Percentiles rank a stretch among this genome's conserved stretches.
Conservation (phyloP, 2,888 invertebrate species). For the Zaprionus lineosus region DNA sequence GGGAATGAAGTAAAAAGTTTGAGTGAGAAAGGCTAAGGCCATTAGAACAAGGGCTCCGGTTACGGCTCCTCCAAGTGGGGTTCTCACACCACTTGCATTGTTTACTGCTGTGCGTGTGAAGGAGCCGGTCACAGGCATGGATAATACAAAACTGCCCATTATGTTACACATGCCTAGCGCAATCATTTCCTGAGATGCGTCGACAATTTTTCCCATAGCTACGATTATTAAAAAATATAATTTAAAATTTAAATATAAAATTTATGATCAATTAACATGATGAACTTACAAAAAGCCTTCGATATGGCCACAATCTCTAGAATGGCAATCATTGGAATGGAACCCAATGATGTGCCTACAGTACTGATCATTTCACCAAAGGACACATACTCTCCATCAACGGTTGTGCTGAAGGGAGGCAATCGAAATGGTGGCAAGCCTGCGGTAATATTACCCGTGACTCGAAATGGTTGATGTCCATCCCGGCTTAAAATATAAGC, state of each 20-base stretch:
- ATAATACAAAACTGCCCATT: constrained; percentile 90
- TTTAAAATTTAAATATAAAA: no score
- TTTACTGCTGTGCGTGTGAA: constrained; percentile 95
- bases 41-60: constrained; percentile 90
- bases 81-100: constrained; percentile 93
- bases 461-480: constrained; percentile 85
- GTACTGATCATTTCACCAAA: constrained; percentile 87
- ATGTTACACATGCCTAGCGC: constrained; percentile 93
- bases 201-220: constrained; percentile 90
- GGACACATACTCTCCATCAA: constrained; percentile 84
- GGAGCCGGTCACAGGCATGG: constrained; percentile 94
- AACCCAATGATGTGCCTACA: constrained; percentile 86
- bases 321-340: constrained; percentile 89
- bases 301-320: constrained; percentile 90
- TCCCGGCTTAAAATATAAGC: constrained; percentile 85
- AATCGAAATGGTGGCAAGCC: constrained; percentile 88
- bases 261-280: fast-evolving
- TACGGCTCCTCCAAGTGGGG: constrained; percentile 91
- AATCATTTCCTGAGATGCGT: constrained; percentile 95
- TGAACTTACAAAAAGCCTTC: constrained; percentile 88
- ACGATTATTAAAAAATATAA: constrained; percentile 52
- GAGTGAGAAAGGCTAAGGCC: constrained; percentile 90
- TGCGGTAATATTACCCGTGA: constrained; percentile 88
- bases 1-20: constrained; percentile 93
- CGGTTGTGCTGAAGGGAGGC: constrained; percentile 88